phyloP scores from a whole-genome alignment of 2,113 vertebrate species.

The Oryzias celebensis region DNA sequence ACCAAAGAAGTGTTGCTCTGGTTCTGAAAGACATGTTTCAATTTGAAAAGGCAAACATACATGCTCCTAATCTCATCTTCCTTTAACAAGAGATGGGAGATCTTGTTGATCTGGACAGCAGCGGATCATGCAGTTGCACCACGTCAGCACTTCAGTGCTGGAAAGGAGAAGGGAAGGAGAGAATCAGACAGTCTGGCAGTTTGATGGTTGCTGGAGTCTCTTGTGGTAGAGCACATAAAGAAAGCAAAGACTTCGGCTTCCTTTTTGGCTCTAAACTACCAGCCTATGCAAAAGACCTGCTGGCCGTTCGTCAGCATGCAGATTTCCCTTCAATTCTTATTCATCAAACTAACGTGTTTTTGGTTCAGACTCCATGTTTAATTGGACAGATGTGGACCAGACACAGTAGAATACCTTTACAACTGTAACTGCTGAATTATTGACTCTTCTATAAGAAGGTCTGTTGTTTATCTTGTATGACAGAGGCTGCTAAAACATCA shows the following conservation, averaged over 20 bases:
- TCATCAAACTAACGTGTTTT: constrained; percentile 27
- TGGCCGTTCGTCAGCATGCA: constrained; percentile 27
- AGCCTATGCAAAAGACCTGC: constrained; percentile 44
- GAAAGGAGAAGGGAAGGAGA: constrained; percentile 31
- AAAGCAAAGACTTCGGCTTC: constrained; percentile 13
- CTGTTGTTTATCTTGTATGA: constrained; percentile 35
- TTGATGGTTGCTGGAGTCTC: constrained; percentile 26
- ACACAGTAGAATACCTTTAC: constrained; percentile 33
- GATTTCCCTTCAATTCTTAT: constrained; percentile 33
- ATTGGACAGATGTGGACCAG: constrained; percentile 31
- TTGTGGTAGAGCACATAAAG: constrained; percentile 19
- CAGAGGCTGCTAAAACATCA: constrained; percentile 57
- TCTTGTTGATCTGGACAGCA: constrained; percentile 28
- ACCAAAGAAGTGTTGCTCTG: neutral
- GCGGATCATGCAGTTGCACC: constrained; percentile 37
- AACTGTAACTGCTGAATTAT: constrained; percentile 39
- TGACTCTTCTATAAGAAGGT: constrained; percentile 32
- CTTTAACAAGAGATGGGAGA: constrained; percentile 20
- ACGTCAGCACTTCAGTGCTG: constrained; percentile 29
- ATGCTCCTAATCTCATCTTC: constrained; percentile 17
- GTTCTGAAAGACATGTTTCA: constrained; percentile 11
- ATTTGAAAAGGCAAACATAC: constrained; percentile 25
- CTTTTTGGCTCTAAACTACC: constrained; percentile 13
- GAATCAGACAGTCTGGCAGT: constrained; percentile 22
- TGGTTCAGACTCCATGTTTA: constrained; percentile 58